These are phyloP conservation scores for Heteromurus nitidus DNA, from an alignment of 2,888 invertebrate genomes.

Conservation along the genomic window DNA sequence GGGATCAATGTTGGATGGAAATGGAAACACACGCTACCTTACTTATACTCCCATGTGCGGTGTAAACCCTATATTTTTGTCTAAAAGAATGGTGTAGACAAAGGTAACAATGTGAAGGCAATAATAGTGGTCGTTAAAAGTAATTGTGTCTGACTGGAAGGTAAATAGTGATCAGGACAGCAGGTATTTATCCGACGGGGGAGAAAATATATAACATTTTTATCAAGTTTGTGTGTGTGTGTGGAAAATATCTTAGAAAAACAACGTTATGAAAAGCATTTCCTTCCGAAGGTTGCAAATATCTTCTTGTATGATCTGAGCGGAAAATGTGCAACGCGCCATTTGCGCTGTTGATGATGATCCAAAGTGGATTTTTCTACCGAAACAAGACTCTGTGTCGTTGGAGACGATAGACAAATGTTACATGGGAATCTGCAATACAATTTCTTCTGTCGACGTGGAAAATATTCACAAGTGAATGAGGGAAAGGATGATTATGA, in stretches of 20 bases:
- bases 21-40: background rate
- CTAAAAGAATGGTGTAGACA: no score
- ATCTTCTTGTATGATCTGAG: no score
- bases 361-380: background rate
- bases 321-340: conserved; percentile 30
- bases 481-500: background rate
- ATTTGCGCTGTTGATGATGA: conserved; percentile 41
- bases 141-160: conserved; percentile 61
- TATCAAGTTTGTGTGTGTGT: background rate
- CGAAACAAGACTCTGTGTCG: background rate
- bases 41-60: background rate
- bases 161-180: conserved; percentile 45
- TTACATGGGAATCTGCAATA: background rate
- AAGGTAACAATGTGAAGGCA: conserved; percentile 36
- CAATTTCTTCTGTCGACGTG: background rate
- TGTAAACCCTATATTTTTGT: no score
- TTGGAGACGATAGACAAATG: background rate
- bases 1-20: no score
- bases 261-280: background rate
- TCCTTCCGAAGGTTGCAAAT: no score
- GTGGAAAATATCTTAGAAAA: background rate
- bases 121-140: conserved; percentile 56
- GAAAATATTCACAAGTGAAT: background rate
- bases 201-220: background rate
- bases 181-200: background rate